Evolutionary conservation across 2,888 invertebrate species (phyloP).

Genomic region (Calliphora vomitoria): DNA sequence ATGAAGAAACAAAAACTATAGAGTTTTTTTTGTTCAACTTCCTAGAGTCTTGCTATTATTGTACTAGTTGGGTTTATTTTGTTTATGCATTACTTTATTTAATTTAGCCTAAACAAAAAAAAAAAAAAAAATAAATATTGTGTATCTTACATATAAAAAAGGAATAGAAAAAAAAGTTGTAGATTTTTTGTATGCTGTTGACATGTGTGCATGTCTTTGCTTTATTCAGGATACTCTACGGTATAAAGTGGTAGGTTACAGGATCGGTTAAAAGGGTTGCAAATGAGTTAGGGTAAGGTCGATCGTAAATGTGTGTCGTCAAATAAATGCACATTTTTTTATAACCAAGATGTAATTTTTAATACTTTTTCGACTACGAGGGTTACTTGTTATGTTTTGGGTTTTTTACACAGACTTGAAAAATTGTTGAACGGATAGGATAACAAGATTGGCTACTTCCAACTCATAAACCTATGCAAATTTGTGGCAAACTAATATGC

Average conservation of each 20-base stretch:
- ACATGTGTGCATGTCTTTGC: constrained; percentile 22
- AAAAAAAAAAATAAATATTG: constrained; percentile 31
- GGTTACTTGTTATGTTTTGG: no score
- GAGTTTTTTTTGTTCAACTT: constrained; percentile 70
- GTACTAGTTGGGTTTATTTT: constrained; percentile 29
- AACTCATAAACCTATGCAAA: no score
- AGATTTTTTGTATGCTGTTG: constrained; percentile 50
- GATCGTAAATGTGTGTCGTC: no score
- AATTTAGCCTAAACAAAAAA: constrained; percentile 62
- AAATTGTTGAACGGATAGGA: no score
- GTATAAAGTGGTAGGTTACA: background rate
- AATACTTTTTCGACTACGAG: no score
- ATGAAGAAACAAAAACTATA: constrained; percentile 47
- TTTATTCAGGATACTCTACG: constrained; percentile 42
- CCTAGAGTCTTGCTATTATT: constrained; percentile 46
- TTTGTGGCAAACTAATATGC: no score
- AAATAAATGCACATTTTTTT: no score
- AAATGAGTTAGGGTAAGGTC: no score
- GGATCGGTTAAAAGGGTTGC: no score
- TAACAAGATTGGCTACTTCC: no score
- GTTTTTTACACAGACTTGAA: no score
- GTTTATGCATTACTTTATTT: constrained; percentile 58
- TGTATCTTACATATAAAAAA: constrained; percentile 46
- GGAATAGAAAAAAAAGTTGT: constrained; percentile 37
- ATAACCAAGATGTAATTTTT: no score